Base-by-base conservation (phyloP, 2,113 vertebrate genomes). In the Microcebus griseorufus region DNA sequence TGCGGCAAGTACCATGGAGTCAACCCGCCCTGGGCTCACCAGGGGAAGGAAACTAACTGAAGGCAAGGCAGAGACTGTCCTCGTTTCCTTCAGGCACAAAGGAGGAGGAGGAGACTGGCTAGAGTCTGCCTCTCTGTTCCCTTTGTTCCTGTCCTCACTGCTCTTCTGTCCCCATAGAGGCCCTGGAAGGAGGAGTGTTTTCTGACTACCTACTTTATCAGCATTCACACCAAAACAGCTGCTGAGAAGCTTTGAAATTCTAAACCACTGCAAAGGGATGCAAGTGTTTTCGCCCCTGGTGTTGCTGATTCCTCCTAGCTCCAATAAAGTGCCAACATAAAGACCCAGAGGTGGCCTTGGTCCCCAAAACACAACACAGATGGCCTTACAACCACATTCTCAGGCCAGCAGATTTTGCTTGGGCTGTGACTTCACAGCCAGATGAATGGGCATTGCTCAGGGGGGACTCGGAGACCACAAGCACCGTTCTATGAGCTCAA, bases 171-270 rank as follows among this genome's bases (percentile, higher is more conserved):
- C 80, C 58, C 11, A 9, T 13, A 75, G 91, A 93, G 55, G 55
- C 83, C 34, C 0, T 27, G n/a, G 83, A 70, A 78, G 92, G 55
- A 64, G 12, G 34, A 42, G 18, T 27, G 55, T 88, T 91, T 93
- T 45, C 86, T 55, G 10, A 51, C 70, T 94, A 45, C 53, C 93
- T 94, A 2, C 62, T 95, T 89, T 58, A 96, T 95, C 93, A 80
- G 64, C 25, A 64, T 94, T 96, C 93, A 93, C 34, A 78, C 88
- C 93, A 65, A 48, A 95, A 87, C 92, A 96, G 84, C 94, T 92
- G 70, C 92, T 0, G 10, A 65, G 48, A 62, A 83, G 88, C 93
- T 93, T 92, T 96, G 97, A 97, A 92, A 96, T 87, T 82, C 93
- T 92, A 93, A 80, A 88, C 86, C 79, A 3, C 60, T 51, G 29